Percentiles rank a stretch among this genome's conserved stretches.
Evolutionary conservation across 2,888 invertebrate genomes (phyloP).

Genomic region (Cantharis rustica): DNA sequence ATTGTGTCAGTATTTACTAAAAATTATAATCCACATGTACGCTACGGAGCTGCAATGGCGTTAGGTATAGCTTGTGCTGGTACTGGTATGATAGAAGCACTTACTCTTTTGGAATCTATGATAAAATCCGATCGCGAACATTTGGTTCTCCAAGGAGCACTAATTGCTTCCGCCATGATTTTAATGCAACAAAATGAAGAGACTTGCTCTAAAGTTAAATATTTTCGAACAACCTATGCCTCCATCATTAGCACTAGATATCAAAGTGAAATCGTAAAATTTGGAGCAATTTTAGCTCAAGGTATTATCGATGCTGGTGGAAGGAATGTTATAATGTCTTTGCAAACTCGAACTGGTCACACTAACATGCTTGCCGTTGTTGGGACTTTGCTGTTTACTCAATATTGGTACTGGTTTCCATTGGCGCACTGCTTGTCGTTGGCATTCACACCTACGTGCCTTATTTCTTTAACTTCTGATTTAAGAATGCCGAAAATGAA

Average conservation of each 20-base stretch:
- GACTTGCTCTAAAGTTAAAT: constrained; percentile 92
- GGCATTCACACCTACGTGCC: constrained; percentile 94
- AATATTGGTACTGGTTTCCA: constrained; percentile 99
- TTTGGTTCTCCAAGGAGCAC: constrained; percentile 96
- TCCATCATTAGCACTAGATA: constrained; percentile 98
- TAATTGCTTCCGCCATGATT: constrained; percentile 97
- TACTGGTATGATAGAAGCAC: constrained; percentile 95
- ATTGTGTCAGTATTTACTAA: constrained; percentile 96
- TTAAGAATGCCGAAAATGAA: constrained; percentile 93
- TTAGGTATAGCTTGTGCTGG: constrained; percentile 98
- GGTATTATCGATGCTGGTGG: constrained; percentile 86
- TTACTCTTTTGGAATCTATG: constrained; percentile 95
- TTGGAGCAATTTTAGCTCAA: constrained; percentile 96
- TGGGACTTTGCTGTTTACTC: constrained; percentile 95
- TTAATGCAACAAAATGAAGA: constrained; percentile 97
- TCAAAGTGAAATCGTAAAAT: constrained; percentile 99
- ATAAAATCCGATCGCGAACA: constrained; percentile 97
- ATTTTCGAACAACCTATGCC: constrained; percentile 92
- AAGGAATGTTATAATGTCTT: constrained; percentile 92
- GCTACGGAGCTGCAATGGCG: constrained; percentile 99
- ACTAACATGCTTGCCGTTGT: constrained; percentile 97
- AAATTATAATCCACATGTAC: constrained; percentile 98
- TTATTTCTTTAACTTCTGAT: constrained; percentile 93
- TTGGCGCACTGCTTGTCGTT: constrained; percentile 93
- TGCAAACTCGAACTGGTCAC: constrained; percentile 96